These are phyloP conservation scores for Brachionichthys hirsutus DNA, from an alignment of 2,113 vertebrate genomes.

Conservation along the genomic window DNA sequence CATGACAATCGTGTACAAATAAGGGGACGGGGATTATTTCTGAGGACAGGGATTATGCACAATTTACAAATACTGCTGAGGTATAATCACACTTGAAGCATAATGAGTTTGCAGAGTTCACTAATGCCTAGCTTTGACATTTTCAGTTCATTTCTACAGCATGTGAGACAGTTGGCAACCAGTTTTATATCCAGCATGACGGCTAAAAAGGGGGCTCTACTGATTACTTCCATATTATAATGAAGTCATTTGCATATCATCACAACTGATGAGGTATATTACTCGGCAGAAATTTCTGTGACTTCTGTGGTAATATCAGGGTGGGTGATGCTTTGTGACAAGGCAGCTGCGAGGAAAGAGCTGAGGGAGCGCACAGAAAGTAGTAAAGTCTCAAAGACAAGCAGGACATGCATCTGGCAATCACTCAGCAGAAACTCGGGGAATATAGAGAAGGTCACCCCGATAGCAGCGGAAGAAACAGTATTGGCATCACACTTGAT, in stretches of 20 bases:
- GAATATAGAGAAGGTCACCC: conserved; percentile 2
- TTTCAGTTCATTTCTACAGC: conserved; percentile 23
- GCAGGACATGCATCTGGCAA: not conserved
- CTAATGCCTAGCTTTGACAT: conserved; percentile 34
- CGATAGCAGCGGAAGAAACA: not conserved
- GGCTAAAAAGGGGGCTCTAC: conserved; percentile 22
- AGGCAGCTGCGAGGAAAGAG: conserved; percentile 25
- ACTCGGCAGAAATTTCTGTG: conserved; percentile 15
- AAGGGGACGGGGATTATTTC: too few species aligned
- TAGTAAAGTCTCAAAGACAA: conserved; percentile 31
- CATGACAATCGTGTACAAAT: not conserved
- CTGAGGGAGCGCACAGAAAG: not conserved
- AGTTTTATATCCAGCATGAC: conserved; percentile 22
- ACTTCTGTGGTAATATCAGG: conserved; percentile 15
- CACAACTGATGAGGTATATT: conserved; percentile 49
- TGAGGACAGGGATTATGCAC: conserved; percentile 15
- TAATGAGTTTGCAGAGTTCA: conserved; percentile 25
- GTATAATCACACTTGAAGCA: conserved; percentile 33
- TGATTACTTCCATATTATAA: conserved; percentile 44
- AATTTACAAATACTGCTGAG: conserved; percentile 14
- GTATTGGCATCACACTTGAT: conserved; percentile 5
- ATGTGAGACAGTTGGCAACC: conserved; percentile 14
- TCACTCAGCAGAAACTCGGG: not conserved
- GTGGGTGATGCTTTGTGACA: conserved; percentile 25
- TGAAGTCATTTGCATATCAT: conserved; percentile 52